Percentiles rank a stretch among this genome's conserved stretches.
Evolutionary conservation across 2,888 invertebrate genomes (phyloP).

Genomic region (Dascillus cervinus): DNA sequence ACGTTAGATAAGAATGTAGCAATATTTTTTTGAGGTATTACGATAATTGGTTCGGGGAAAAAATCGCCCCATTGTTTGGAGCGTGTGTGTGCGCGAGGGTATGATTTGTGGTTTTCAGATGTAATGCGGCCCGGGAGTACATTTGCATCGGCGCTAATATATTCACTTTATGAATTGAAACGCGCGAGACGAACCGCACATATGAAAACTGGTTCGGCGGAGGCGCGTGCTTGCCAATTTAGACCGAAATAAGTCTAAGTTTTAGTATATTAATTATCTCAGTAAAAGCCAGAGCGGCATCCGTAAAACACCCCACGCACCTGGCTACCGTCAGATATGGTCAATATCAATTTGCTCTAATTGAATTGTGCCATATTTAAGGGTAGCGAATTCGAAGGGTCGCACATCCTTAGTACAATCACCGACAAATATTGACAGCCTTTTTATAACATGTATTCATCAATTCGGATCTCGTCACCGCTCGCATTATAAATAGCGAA

Average conservation of each 20-base stretch:
- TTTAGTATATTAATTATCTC: conserved; percentile 15
- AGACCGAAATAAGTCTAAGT: not conserved
- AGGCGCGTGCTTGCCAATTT: too few species aligned
- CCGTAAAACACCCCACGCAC: conserved; percentile 18
- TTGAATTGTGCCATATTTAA: conserved; percentile 27
- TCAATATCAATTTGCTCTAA: conserved; percentile 33
- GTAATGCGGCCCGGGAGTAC: not conserved
- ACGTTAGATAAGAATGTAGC: too few species aligned
- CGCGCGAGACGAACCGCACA: not conserved
- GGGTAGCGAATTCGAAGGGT: conserved; percentile 24
- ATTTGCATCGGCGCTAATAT: not conserved
- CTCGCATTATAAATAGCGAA: too few species aligned
- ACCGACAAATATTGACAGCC: too few species aligned
- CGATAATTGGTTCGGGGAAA: too few species aligned
- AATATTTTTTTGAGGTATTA: too few species aligned
- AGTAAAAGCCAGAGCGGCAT: conserved; percentile 17
- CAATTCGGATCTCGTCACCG: too few species aligned
- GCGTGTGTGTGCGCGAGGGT: too few species aligned
- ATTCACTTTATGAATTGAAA: conserved; percentile 1
- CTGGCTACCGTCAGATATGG: conserved; percentile 29
- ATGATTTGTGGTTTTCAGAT: conserved; percentile 43
- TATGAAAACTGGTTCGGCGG: not conserved
- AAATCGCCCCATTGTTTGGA: too few species aligned
- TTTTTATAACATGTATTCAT: too few species aligned
- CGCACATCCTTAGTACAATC: conserved; percentile 8